A percentile compares a stretch with the other conserved stretches of the same genome.
phyloP scores from a whole-genome alignment of 92 coral and sea anemone genomes.

The Paramuricea clavata region DNA sequence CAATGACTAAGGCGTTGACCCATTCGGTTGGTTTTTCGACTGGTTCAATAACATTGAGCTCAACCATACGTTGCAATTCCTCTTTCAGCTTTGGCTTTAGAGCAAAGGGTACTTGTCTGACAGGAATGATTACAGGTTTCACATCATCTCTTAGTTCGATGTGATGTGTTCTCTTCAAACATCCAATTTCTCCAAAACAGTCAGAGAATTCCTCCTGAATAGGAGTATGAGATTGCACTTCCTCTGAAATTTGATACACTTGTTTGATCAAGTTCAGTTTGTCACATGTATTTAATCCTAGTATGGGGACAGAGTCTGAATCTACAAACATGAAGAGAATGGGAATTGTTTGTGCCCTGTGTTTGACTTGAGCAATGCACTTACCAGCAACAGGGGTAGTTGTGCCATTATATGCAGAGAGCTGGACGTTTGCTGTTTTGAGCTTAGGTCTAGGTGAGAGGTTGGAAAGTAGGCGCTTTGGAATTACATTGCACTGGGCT shows the following conservation, averaged over 20 bases:
- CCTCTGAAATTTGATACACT: not conserved
- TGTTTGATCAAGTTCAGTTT: slow-evolving; percentile 1
- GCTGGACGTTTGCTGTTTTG: not conserved
- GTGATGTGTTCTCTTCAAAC: not conserved
- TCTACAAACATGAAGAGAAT: not conserved
- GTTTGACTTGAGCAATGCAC: not conserved
- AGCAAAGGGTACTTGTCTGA: slow-evolving; percentile 3
- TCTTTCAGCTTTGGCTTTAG: slow-evolving; percentile 17
- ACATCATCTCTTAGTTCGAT: not conserved
- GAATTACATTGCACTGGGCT: slow-evolving; percentile 16
- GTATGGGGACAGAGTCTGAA: slow-evolving; percentile 12
- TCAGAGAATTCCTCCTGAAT: slow-evolving; percentile 5
- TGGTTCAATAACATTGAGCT: not conserved
- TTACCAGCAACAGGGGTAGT: not conserved
- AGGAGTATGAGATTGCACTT: not conserved
- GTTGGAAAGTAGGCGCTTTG: not conserved
- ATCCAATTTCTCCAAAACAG: slow-evolving; percentile 21
- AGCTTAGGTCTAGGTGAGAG: not conserved
- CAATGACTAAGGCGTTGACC: no score
- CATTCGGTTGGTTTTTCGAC: not conserved
- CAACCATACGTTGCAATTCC: slow-evolving; percentile 15
- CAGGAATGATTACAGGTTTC: not conserved
- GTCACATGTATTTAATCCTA: slow-evolving; percentile 17
- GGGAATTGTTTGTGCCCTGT: not conserved
- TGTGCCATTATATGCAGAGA: slow-evolving; percentile 6